These are phyloP conservation scores for Phytoseiulus persimilis DNA, from an alignment of 2,888 invertebrate genomes.

Conservation along the genomic window DNA sequence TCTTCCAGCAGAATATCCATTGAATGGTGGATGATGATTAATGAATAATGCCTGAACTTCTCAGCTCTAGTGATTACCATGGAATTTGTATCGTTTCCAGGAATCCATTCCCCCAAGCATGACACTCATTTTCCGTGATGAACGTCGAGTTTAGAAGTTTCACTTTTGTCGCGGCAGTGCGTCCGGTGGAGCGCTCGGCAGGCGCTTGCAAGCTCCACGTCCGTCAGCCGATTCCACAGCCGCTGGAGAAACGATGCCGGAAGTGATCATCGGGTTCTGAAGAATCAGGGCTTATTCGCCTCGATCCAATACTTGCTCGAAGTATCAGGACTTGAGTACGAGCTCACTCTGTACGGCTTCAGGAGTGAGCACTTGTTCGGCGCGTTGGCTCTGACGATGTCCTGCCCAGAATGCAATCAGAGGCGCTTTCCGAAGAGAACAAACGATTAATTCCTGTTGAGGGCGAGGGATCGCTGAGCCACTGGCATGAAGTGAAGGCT, in stretches of 20 bases:
- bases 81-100: too few species aligned
- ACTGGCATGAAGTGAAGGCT: not conserved
- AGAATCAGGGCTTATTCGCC: not conserved
- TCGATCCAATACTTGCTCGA: conserved; percentile 21
- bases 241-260: not conserved
- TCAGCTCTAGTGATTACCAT: too few species aligned
- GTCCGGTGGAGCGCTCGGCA: not conserved
- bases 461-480: not conserved
- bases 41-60: too few species aligned
- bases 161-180: not conserved
- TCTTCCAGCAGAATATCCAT: too few species aligned
- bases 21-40: too few species aligned
- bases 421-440: not conserved
- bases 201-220: not conserved
- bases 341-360: not conserved
- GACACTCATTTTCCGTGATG: too few species aligned
- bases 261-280: not conserved
- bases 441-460: not conserved
- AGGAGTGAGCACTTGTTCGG: not conserved
- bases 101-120: too few species aligned
- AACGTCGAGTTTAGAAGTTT: too few species aligned
- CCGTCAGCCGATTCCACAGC: not conserved
- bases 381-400: too few species aligned
- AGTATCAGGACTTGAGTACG: conserved; percentile 22
- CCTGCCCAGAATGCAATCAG: too few species aligned